These are phyloP conservation scores for Apteryx mantelli DNA, from an alignment of 2,113 vertebrate genomes.

Conservation along the genomic window DNA sequence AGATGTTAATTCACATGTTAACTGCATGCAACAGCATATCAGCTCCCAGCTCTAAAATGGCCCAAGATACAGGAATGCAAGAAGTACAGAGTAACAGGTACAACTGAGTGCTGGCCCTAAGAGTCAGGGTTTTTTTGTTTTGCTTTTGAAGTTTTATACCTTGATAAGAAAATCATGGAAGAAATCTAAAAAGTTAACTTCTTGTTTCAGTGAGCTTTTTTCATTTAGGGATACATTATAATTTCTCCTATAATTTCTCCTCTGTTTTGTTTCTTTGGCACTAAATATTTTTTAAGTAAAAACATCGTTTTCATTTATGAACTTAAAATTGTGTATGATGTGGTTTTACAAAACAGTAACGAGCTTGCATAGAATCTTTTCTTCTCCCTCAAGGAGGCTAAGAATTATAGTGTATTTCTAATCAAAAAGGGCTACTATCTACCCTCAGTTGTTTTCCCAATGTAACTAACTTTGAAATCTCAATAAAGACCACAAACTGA, in stretches of 20 bases:
- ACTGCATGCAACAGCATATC: rapidly evolving
- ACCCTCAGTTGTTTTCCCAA: background rate
- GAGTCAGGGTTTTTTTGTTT: background rate
- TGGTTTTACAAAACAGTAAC: background rate
- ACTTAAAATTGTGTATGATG: background rate
- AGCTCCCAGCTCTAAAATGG: background rate
- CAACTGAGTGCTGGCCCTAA: background rate
- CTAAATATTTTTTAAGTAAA: background rate
- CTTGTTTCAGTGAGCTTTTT: background rate
- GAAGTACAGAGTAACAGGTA: background rate
- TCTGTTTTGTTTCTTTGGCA: background rate
- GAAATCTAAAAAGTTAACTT: background rate
- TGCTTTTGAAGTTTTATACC: background rate
- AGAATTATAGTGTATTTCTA: background rate
- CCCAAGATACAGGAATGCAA: background rate
- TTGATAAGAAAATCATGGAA: background rate
- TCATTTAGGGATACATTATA: background rate
- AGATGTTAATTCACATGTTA: too few relatives aligned
- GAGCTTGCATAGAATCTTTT: background rate
- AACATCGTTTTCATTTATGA: background rate
- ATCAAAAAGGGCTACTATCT: background rate
- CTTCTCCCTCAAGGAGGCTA: background rate
- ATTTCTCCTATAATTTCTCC: background rate
- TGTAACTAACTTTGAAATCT: background rate
- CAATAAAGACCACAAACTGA: background rate